Evolutionary conservation across 2,797 vertebrate species (phyloP).

Genomic region (Cyclopterus lumpus): DNA sequence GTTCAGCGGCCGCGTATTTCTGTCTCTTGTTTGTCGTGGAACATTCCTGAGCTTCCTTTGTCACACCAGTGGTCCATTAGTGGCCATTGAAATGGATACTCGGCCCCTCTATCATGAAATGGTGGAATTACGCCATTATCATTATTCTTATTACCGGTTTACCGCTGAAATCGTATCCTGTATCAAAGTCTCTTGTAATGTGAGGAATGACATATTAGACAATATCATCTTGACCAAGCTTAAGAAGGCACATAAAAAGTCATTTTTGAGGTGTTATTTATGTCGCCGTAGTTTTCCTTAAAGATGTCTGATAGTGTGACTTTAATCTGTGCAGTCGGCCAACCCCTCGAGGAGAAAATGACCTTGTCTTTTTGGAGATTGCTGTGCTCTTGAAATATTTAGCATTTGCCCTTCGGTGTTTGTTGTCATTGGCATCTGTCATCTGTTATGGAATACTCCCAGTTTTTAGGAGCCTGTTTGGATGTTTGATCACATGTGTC

Average conservation of each 20-base stretch:
- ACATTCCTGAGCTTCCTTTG: slow-evolving; percentile 61
- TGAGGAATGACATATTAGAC: slow-evolving; percentile 53
- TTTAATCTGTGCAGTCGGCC: slow-evolving; percentile 54
- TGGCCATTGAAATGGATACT: slow-evolving; percentile 70
- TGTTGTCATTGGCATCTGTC: neutral
- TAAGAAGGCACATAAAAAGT: slow-evolving; percentile 43
- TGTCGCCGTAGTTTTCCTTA: slow-evolving; percentile 48
- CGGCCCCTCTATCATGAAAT: slow-evolving; percentile 57
- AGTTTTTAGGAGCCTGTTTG: neutral
- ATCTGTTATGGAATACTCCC: neutral
- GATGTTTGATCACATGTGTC: neutral
- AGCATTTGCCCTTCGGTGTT: slow-evolving; percentile 33
- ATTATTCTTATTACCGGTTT: slow-evolving; percentile 64
- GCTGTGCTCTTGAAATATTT: slow-evolving; percentile 57
- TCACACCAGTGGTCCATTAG: slow-evolving; percentile 68
- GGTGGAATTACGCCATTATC: slow-evolving; percentile 62
- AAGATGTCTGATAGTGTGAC: slow-evolving; percentile 48
- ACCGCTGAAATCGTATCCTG: slow-evolving; percentile 70
- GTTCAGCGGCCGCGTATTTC: slow-evolving; percentile 32
- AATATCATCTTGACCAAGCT: slow-evolving; percentile 39
- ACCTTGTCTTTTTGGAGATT: slow-evolving; percentile 40
- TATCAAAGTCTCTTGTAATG: slow-evolving; percentile 66
- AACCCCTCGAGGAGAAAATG: slow-evolving; percentile 18
- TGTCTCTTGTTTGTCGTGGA: slow-evolving; percentile 51
- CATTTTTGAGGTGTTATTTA: slow-evolving; percentile 60